A percentile compares a stretch with the other conserved stretches of the same genome.
Evolutionary conservation across 2,888 invertebrate genomes (phyloP).

Genomic region (Tachystola acroxantha): DNA sequence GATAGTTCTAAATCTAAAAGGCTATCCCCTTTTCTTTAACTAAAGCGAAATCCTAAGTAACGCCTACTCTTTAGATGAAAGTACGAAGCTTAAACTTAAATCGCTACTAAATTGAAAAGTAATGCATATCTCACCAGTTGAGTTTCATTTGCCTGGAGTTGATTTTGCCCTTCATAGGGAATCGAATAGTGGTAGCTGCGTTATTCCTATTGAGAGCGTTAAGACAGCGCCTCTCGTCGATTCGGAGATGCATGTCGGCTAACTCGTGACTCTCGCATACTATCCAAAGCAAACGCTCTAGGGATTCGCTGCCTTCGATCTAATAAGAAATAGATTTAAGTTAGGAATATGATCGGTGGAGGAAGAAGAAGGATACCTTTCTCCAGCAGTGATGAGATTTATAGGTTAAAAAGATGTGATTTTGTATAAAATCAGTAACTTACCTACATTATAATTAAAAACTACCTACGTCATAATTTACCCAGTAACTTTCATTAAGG

Average conservation of each 20-base stretch:
- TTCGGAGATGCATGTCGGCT: conserved; percentile 81
- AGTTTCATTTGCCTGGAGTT: conserved; percentile 85
- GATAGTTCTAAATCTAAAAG: no score
- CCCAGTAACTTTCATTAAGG: no score
- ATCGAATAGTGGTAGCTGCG: conserved; percentile 76
- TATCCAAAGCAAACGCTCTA: conserved; percentile 73
- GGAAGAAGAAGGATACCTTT: not conserved
- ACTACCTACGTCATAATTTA: no score
- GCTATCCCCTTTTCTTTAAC: no score
- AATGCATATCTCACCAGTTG: conserved; percentile 81
- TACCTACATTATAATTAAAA: no score
- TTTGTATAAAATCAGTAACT: no score
- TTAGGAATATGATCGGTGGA: not conserved
- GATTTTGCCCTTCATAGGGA: conserved; percentile 84
- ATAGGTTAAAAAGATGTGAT: no score
- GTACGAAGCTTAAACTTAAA: no score
- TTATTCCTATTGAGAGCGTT: conserved; percentile 84
- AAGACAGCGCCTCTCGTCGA: conserved; percentile 82
- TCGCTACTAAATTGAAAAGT: no score
- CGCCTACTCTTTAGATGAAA: no score
- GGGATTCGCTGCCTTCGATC: conserved; percentile 78
- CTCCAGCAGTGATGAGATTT: no score
- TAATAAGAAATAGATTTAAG: conserved; percentile 33
- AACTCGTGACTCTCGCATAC: conserved; percentile 83
- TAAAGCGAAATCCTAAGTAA: no score